These are phyloP conservation scores for Pelecanus crispus DNA, from an alignment of 2,113 vertebrate genomes.

Conservation along the genomic window DNA sequence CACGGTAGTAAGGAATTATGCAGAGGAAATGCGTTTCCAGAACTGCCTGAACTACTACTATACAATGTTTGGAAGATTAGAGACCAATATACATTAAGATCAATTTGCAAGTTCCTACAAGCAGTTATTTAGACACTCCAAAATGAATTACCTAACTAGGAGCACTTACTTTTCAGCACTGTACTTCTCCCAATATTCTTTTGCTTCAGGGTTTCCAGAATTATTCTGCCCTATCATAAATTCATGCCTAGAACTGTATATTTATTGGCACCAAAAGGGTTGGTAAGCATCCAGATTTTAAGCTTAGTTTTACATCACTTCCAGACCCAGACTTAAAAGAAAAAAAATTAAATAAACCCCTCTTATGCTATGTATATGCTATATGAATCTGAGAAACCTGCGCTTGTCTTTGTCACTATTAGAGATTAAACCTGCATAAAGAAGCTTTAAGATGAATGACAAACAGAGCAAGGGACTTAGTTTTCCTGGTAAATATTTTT, in stretches of 20 bases:
- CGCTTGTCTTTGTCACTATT: not conserved
- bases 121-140: constrained; percentile 12
- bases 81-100: constrained; percentile 33
- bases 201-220: constrained; percentile 33
- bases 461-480: not conserved
- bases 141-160: constrained; percentile 26
- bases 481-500: not conserved
- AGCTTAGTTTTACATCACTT: not conserved
- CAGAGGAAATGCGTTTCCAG: not conserved
- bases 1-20: not conserved
- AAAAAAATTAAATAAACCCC: too few relatives aligned
- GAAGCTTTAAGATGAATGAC: not conserved
- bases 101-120: constrained; percentile 27
- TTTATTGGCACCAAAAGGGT: not conserved
- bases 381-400: not conserved
- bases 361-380: not conserved
- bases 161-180: not conserved
- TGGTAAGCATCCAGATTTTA: not conserved
- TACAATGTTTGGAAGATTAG: not conserved
- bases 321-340: not conserved
- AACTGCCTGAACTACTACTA: not conserved
- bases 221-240: not conserved
- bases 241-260: not conserved
- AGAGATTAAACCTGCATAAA: not conserved
- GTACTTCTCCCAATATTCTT: not conserved